phyloP scores from a whole-genome alignment of 2,113 vertebrate species.

The Accipiter virgatus region DNA sequence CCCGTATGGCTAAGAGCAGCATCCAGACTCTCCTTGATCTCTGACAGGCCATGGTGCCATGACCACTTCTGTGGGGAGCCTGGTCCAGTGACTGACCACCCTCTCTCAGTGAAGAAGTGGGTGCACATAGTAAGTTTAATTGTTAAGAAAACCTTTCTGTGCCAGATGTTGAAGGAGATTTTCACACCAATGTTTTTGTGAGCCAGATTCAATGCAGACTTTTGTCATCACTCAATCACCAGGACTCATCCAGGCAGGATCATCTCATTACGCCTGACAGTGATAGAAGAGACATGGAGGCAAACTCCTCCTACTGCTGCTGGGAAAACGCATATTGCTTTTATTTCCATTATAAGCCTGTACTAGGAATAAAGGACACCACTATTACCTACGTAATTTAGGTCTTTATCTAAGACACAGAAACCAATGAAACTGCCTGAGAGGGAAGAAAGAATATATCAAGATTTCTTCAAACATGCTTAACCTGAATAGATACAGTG shows the following conservation, averaged over 20 bases:
- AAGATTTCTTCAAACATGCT: background rate
- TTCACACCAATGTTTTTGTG: background rate
- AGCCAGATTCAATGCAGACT: background rate
- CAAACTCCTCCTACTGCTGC: background rate
- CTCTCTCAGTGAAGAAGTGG: background rate
- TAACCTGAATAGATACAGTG: too few relatives aligned
- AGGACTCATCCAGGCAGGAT: background rate
- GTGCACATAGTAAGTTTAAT: too few relatives aligned
- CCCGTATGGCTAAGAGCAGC: accelerated
- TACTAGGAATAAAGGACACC: background rate
- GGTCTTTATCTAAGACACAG: background rate
- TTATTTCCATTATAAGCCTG: background rate
- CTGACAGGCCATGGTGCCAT: background rate
- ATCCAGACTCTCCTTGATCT: too few relatives aligned
- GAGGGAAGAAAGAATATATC: background rate
- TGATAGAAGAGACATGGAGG: background rate
- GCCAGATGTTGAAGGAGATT: background rate
- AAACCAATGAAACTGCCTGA: background rate
- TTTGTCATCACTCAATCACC: background rate
- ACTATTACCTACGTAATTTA: background rate
- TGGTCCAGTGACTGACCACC: background rate
- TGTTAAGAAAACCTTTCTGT: background rate
- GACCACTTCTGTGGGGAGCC: background rate
- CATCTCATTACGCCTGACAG: background rate
- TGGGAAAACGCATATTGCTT: background rate